Evolutionary conservation across 1,140 invertebrate genomes (phyloP).

Genomic region (Pogonomyrmex barbatus): DNA sequence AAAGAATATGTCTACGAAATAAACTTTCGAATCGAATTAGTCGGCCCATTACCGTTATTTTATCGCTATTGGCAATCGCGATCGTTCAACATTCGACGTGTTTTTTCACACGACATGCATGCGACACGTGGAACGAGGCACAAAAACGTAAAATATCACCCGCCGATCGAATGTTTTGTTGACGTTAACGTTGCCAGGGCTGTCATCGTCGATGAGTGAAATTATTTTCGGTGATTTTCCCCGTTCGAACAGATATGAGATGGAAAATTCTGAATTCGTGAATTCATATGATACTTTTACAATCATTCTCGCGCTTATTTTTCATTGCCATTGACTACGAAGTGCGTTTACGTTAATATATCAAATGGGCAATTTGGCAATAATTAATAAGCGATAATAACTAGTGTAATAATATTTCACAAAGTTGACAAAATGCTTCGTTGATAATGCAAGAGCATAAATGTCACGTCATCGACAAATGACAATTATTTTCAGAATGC

Average conservation of each 20-base stretch:
- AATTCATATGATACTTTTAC: not conserved
- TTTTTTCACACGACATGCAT: not conserved
- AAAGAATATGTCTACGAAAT: not conserved
- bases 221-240: not conserved
- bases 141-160: not conserved
- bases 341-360: not conserved
- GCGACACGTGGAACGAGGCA: not conserved
- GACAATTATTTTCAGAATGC: not conserved
- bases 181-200: not conserved
- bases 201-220: not conserved
- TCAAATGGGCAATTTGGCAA: not conserved
- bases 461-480: too few relatives aligned
- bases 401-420: too few relatives aligned
- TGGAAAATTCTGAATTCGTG: not conserved
- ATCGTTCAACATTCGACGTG: not conserved
- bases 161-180: not conserved
- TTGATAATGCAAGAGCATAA: too few relatives aligned
- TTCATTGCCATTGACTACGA: not conserved
- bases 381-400: not conserved
- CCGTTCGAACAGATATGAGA: not conserved
- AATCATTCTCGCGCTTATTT: not conserved
- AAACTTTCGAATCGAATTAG: not conserved
- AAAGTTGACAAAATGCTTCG: too few relatives aligned
- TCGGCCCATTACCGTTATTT: not conserved
- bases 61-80: not conserved